Conservation (phyloP, 1,140 invertebrate species). For the Brachionus sp. region DNA sequence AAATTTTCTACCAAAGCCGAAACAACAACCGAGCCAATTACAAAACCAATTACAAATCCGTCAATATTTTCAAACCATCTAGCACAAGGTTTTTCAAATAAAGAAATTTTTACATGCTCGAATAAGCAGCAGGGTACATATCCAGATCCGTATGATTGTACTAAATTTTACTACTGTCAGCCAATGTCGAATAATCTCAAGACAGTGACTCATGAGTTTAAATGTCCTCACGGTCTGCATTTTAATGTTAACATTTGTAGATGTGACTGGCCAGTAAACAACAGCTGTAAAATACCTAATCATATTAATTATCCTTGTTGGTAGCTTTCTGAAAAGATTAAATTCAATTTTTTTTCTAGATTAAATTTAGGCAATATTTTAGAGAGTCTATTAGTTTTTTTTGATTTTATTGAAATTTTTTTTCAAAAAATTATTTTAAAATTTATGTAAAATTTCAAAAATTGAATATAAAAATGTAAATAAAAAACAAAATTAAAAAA, state of each 20-base stretch:
- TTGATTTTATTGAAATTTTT: background rate
- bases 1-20: background rate
- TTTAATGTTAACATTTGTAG: conserved; percentile 22
- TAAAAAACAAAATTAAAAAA: too few species aligned
- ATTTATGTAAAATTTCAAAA: background rate
- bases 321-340: background rate
- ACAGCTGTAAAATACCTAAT: conserved; percentile 9
- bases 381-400: background rate
- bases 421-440: background rate
- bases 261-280: conserved; percentile 35
- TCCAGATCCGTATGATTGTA: conserved; percentile 31
- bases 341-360: background rate
- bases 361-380: background rate
- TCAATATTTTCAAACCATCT: background rate
- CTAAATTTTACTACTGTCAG: conserved; percentile 44
- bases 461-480: too few species aligned
- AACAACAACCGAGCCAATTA: background rate
- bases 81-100: background rate
- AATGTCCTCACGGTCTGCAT: conserved; percentile 18
- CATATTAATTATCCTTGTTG: conserved; percentile 1
- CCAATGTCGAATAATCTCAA: background rate
- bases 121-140: conserved; percentile 8
- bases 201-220: conserved; percentile 12
- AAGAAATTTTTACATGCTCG: background rate
- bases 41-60: background rate